phyloP scores from a whole-genome alignment of 2,888 invertebrate genomes.

The Bedellia somnulentella region DNA sequence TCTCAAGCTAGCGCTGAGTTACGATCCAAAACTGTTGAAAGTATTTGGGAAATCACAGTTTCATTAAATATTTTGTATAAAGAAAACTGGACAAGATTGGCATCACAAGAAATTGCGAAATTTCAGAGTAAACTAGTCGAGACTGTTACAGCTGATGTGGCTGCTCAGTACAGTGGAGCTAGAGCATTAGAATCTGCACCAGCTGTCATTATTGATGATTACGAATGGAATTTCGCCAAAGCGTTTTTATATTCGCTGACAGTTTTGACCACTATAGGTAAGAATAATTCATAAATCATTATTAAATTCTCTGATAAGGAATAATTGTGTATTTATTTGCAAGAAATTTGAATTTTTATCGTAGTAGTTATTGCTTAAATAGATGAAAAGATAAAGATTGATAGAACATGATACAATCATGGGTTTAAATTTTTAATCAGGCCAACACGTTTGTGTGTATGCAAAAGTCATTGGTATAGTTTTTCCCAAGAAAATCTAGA shows the following conservation, averaged over 20 bases:
- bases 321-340: neutral
- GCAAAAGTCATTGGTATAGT: too few relatives aligned
- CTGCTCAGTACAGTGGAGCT: slow-evolving; percentile 50
- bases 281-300: slow-evolving; percentile 36
- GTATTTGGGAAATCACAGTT: slow-evolving; percentile 90
- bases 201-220: slow-evolving; percentile 51
- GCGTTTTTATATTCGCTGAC: slow-evolving; percentile 94
- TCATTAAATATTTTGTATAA: slow-evolving; percentile 85
- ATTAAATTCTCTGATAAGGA: neutral
- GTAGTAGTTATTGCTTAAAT: too few relatives aligned
- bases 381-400: too few relatives aligned
- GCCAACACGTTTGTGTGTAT: too few relatives aligned
- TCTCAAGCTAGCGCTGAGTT: slow-evolving; percentile 45
- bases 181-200: slow-evolving; percentile 47
- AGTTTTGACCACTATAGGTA: slow-evolving; percentile 89
- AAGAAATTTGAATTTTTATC: too few relatives aligned
- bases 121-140: slow-evolving; percentile 84
- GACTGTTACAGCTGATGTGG: slow-evolving; percentile 77
- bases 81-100: slow-evolving; percentile 86
- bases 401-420: too few relatives aligned
- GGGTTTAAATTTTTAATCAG: too few relatives aligned
- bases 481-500: too few relatives aligned
- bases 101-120: slow-evolving; percentile 74
- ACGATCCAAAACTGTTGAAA: slow-evolving; percentile 73
- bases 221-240: slow-evolving; percentile 87